Evolutionary conservation across 2,113 vertebrate genomes (phyloP).

Genomic region (Pomatorhinus ruficollis): DNA sequence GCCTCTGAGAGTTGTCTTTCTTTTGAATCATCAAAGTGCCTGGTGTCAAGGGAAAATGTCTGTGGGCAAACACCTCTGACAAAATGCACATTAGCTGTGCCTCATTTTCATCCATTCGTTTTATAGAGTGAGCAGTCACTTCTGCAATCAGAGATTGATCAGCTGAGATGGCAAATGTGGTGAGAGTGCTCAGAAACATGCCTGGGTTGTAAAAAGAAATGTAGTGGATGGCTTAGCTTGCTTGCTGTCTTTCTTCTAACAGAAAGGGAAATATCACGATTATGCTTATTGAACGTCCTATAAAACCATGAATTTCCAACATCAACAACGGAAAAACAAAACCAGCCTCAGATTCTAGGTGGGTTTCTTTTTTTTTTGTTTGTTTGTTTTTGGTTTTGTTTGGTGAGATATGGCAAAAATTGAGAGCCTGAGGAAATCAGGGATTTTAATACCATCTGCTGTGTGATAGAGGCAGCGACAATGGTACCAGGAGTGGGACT

Average conservation of each 20-base stretch:
- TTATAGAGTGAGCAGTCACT: background rate
- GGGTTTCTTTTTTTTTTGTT: too few species aligned
- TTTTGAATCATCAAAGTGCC: constrained; percentile 1
- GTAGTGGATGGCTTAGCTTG: background rate
- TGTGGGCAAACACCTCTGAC: background rate
- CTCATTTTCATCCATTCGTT: background rate
- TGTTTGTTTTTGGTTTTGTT: background rate
- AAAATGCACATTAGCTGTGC: background rate
- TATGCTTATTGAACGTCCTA: background rate
- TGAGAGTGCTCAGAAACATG: background rate
- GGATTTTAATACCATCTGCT: background rate
- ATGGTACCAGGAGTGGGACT: background rate
- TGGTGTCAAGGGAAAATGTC: background rate
- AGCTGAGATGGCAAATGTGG: background rate
- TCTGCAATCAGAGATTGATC: background rate
- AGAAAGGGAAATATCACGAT: background rate
- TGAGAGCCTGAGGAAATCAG: background rate
- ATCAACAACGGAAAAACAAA: background rate
- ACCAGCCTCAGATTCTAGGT: background rate
- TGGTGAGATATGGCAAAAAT: background rate
- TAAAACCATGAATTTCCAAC: background rate
- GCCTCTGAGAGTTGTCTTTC: background rate
- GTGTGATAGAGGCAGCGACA: background rate
- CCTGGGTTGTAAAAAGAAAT: background rate
- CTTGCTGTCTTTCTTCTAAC: background rate